These are phyloP conservation scores for Macrotrachela quadricornifera DNA, from an alignment of 1,140 invertebrate species.

Conservation along the genomic window DNA sequence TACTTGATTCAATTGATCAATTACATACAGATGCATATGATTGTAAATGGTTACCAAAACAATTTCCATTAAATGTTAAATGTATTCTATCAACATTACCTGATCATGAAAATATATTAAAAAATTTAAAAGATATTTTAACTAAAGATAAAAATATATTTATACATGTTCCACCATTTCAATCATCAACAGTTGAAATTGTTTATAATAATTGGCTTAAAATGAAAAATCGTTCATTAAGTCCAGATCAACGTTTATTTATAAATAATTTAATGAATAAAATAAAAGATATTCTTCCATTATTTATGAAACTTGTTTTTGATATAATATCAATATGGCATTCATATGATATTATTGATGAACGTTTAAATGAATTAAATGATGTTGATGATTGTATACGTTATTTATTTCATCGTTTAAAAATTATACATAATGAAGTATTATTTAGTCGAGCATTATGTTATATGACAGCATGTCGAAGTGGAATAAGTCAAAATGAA, in stretches of 20 bases:
- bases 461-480: conserved; percentile 34
- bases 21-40: conserved; percentile 15
- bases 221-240: conserved; percentile 12
- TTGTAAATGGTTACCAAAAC: conserved; percentile 19
- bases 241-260: conserved; percentile 49
- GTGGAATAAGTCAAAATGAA: conserved; percentile 20
- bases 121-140: conserved; percentile 12
- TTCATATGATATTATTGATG: neutral
- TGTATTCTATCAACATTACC: conserved; percentile 45
- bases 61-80: conserved; percentile 19
- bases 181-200: conserved; percentile 13
- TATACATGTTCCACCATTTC: conserved; percentile 13
- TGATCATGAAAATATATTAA: conserved; percentile 17
- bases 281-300: conserved; percentile 31
- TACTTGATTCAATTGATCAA: conserved; percentile 28
- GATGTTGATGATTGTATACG: neutral
- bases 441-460: conserved; percentile 45
- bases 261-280: conserved; percentile 52
- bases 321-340: neutral
- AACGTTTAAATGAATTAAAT: neutral
- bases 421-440: conserved; percentile 15
- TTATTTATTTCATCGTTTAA: conserved; percentile 11
- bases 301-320: conserved; percentile 5
- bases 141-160: conserved; percentile 13
- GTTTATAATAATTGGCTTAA: conserved; percentile 15